Evolutionary conservation across 2,113 vertebrate species (phyloP).

Genomic region (Porphyrio hochstetteri): DNA sequence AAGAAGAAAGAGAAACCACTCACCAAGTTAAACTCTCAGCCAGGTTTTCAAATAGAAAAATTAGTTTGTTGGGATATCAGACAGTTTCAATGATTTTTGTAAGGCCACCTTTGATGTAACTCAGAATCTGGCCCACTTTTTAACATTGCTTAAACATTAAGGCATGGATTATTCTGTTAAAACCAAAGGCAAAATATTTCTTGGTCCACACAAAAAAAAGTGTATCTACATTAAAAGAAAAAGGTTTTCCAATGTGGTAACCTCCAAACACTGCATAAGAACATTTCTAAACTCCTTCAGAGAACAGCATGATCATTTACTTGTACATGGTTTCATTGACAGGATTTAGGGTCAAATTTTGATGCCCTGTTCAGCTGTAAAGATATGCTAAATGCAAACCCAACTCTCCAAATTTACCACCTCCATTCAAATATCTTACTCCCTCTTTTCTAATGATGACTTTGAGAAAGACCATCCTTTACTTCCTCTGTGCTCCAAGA

Average conservation of each 20-base stretch:
- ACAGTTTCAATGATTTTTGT: background rate
- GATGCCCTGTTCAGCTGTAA: background rate
- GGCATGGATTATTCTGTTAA: background rate
- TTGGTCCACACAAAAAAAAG: background rate
- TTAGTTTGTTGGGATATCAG: background rate
- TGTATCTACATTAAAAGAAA: background rate
- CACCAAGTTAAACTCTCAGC: background rate
- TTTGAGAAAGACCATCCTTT: background rate
- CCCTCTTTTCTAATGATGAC: background rate
- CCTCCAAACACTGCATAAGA: background rate
- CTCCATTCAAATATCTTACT: background rate
- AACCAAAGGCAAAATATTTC: background rate
- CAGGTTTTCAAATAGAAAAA: background rate
- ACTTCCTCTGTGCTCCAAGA: background rate
- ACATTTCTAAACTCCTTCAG: background rate
- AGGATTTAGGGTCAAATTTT: background rate
- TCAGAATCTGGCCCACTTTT: background rate
- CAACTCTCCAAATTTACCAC: background rate
- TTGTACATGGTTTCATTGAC: background rate
- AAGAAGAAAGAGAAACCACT: background rate
- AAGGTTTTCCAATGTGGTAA: background rate
- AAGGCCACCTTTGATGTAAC: background rate
- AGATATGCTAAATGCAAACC: background rate
- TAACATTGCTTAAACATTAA: background rate
- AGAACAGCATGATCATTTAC: background rate